Evolutionary conservation across 2,888 invertebrate genomes (phyloP), one percentile per base, ranked within the genome.

Genomic region (Stramonita haemastoma): DNA sequence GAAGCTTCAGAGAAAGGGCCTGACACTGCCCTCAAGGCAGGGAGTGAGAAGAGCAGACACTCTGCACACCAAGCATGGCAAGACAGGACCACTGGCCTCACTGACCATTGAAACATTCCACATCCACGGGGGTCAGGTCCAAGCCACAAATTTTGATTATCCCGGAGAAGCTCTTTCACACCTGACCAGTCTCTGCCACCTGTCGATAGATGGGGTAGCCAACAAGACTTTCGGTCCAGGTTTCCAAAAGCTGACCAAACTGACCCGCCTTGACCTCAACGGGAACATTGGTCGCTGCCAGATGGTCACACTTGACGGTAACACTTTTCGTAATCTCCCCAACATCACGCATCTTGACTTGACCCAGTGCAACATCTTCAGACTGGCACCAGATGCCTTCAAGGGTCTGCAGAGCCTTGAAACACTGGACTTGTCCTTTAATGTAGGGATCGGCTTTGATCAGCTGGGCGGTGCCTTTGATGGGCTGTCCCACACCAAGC

Each of bases 151-250:
- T 70, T 73, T 87, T 66, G 87, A n/a, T 32, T 91, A 91, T 66
- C 91, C 91, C 2, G 88, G 87, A 19, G 32, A 57, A n/a, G 88
- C 89, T 5, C 66, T 91, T 17, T 88, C 91, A 15, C 32, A 66
- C 0, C 86, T 91, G 15, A 4, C 26, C n/a, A 84, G 13, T 15
- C 79, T 91, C 22, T 57, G 36, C 15, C 29, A 32, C 17, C 85
- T 91, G 60, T 36, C 32, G 19, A 56, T 91, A 29, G 91, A 91
- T 46, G 91, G 91, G 1, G 36, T 87, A 56, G 19, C 87, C 26
- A 70, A 87, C 57, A 32, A 34, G 34, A 85, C 29, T 19, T 87
- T 91, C 15, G 89, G 89, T 0, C 46, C 26, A 1, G 89, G 89
- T 1, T 91, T 90, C 60, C 11, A 5, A 2, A n/a, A 60, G 0